A percentile compares a stretch with the other conserved stretches of the same genome.
These are phyloP conservation scores for Artibeus lituratus DNA, from an alignment of 2,797 vertebrate genomes.

Conservation along the genomic window DNA sequence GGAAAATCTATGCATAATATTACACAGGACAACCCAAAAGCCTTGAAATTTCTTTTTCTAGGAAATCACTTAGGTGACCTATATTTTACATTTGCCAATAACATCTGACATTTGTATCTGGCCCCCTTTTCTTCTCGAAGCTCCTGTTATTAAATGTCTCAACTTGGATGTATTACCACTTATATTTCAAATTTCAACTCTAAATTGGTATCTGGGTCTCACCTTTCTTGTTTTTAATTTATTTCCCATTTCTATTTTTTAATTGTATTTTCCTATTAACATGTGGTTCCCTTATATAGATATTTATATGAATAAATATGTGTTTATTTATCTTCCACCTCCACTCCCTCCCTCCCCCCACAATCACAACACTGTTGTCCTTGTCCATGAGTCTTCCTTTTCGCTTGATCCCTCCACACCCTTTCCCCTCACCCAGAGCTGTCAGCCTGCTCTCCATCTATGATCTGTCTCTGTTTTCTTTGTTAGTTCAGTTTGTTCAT, in stretches of 20 bases:
- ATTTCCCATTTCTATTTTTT: neutral
- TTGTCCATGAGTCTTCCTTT: neutral
- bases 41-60: neutral
- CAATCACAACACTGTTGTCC: too few relatives aligned
- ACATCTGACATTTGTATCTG: neutral
- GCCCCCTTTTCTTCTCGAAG: neutral
- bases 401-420: neutral
- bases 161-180: neutral
- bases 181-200: neutral
- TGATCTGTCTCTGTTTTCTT: neutral
- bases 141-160: neutral
- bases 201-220: neutral
- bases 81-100: neutral
- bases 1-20: neutral
- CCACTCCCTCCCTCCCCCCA: too few relatives aligned
- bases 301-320: too few relatives aligned
- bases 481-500: neutral
- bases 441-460: neutral
- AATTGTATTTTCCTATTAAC: neutral
- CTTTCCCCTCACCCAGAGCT: neutral
- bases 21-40: neutral
- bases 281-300: neutral
- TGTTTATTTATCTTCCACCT: too few relatives aligned
- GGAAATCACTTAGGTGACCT: neutral
- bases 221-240: neutral